Base-by-base conservation (phyloP, 2,888 invertebrate species). In the Synanthedon vespiformis region DNA sequence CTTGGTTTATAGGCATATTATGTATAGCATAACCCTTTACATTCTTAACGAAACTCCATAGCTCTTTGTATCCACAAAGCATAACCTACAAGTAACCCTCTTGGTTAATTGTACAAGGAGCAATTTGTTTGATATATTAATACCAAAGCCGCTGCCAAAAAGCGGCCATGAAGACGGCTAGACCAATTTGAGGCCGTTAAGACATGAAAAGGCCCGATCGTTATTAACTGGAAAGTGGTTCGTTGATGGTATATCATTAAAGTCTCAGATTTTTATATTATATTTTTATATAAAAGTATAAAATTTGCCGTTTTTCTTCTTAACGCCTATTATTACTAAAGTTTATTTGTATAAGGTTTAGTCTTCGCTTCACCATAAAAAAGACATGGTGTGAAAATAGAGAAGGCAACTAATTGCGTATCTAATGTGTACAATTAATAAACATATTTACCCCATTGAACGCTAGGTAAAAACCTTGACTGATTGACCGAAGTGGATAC, bases 381-480 rank as follows among this genome's bases (percentile, higher is more conserved):
- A 34, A 18, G 3, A 34, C 8, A 34, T 34, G 34, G 34, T 34
- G 10, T 34, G 34, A 34, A 34, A 34, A 34, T 34, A 34, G 34
- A 34, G 34, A 34, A 6, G 27, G 6, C 22, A 22, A 5, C 22
- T 22, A 34, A 34, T 34, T 34, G 34, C 34, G 34, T 34, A 34
- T 34, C 34, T 34, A 34, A 49, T 50, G 53, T 49, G 47, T 53
- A 44, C 44, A 11, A 10, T 4, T 14, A 41, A 50, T 44, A 34
- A 34, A 34, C 34, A 34, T 34, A 34, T 34, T 50, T 40, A 54
- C 58, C 58, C 63, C 60, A 52, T 55, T 11, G 48, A 51, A 11
- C 34, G 34, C 34, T 8, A 34, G 34, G 34, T 52, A 49, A 54
- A 50, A 58, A 57, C 63, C 62, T 55, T 58, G 56, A 56, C 56